Base-by-base conservation (phyloP, 2,888 invertebrate species). In the Yponomeuta plumbellus region DNA sequence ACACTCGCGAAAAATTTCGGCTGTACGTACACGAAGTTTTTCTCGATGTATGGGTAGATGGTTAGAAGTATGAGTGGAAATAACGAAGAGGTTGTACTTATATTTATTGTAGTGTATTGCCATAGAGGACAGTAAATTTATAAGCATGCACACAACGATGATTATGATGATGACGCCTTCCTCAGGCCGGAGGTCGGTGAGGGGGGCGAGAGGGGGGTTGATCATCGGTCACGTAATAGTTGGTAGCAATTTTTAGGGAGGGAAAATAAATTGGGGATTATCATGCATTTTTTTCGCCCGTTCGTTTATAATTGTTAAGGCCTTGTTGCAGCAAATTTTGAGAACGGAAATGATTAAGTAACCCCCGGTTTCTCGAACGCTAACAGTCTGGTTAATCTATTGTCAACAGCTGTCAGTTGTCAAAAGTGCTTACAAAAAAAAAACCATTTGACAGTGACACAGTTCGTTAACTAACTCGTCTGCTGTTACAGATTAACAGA, bases 21-120 rank as follows among this genome's bases (percentile, higher is more conserved):
- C 79, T 87, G 77, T 90, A 89, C 80, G 82, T 90, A 91, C 86
- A 84, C 90, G 76, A 91, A 90, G 80, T 86, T 88, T 79, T 68
- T 66, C 26, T 22, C 13, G 2, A 59, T 66, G 65, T 59, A 39
- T 10, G 59, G 21, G 34, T 26, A 22, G 23, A 57, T 22, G 64
- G 44, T 20, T 56, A 58, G 23, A 52, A 52, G 56, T 66, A 40
- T 26, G 58, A 22, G 57, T 13, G 20, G 65, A 23, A 26, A 52
- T 52, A 52, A 13, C 44, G 44, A 52, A 52, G 44, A 52, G 44
- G 44, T 52, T 52, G 44, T 52, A 34, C 34, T 8, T 34, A 34
- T 34, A 34, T 34, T 26, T 34, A 52, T 52, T 52, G 17, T 52
- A 52, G 44, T 52, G 44, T 52, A 17, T 52, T 52, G 3, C 44